Conservation (phyloP, 2,797 vertebrate species). For the Peromyscus melanophrys region DNA sequence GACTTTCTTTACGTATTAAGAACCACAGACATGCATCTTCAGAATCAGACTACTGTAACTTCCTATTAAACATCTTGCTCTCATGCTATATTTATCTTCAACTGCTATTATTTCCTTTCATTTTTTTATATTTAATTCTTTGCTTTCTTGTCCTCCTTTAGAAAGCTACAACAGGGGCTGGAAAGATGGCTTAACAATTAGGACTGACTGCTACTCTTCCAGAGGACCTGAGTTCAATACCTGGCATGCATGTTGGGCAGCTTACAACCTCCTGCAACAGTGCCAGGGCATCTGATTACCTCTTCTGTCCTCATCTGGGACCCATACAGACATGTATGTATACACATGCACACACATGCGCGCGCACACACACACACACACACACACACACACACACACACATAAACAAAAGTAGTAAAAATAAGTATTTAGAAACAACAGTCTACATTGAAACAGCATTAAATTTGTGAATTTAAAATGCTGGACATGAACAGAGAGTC, state of each 20-base stretch:
- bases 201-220: neutral
- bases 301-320: neutral
- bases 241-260: neutral
- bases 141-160: neutral
- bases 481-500: neutral
- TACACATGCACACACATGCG: neutral
- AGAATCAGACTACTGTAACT: neutral
- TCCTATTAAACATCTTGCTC: neutral
- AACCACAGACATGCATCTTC: neutral
- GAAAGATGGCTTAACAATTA: neutral
- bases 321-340: no score
- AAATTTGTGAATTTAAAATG: neutral
- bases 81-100: neutral
- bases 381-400: neutral
- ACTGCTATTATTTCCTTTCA: neutral
- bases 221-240: neutral
- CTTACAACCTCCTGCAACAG: neutral
- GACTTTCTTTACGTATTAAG: neutral
- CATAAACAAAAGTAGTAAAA: neutral
- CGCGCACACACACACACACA: no score
- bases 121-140: constrained; percentile 17
- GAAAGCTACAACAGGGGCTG: neutral
- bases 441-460: neutral
- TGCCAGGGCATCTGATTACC: neutral
- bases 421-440: neutral